Conservation (phyloP, 35 echinoderm and acorn worm genomes). For the Lytechinus pictus region DNA sequence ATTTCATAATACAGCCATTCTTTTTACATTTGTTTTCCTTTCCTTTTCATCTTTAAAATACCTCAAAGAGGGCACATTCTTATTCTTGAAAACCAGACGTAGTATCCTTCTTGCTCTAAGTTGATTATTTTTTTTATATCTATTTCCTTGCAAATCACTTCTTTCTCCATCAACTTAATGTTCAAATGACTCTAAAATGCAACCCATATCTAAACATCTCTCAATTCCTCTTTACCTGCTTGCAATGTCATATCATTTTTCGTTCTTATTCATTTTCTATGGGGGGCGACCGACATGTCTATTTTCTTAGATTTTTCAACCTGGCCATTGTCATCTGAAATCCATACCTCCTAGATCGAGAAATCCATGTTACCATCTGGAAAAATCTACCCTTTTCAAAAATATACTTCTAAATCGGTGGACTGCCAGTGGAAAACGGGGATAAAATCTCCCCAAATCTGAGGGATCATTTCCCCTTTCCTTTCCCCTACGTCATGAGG, state of each 20-base stretch:
- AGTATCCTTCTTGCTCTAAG: neutral
- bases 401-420: neutral
- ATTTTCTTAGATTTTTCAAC: neutral
- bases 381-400: neutral
- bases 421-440: neutral
- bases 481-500: neutral
- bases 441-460: neutral
- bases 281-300: neutral
- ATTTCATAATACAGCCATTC: neutral
- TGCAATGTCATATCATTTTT: neutral
- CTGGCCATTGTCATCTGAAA: neutral
- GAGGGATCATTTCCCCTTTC: neutral
- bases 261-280: neutral
- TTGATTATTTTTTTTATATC: neutral
- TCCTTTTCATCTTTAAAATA: neutral
- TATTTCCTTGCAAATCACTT: neutral
- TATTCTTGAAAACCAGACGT: neutral
- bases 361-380: conserved; percentile 10
- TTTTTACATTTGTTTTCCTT: neutral
- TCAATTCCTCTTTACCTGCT: neutral
- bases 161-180: neutral
- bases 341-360: neutral
- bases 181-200: neutral
- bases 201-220: too few relatives aligned
- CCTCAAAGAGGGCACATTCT: neutral